Conservation (phyloP, 64 coral and sea anemone species). For the Dendronephthya gigantea region DNA sequence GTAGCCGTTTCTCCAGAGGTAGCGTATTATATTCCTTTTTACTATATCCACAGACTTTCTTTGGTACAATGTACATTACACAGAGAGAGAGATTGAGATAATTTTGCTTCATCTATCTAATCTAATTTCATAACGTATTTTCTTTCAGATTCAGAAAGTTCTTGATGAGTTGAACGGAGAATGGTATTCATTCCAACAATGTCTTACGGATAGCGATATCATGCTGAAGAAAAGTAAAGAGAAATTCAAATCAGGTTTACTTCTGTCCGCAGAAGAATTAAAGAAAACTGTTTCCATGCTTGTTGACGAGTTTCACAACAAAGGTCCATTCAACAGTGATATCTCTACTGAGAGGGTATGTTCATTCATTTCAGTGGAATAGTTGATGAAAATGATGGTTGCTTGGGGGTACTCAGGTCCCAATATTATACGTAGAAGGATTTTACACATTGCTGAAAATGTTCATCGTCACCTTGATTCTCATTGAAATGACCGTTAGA, state of each 20-base stretch:
- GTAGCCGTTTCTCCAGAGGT: constrained; percentile 94
- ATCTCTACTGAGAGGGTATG: constrained; percentile 69
- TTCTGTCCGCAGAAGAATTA: constrained; percentile 89
- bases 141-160: constrained; percentile 73
- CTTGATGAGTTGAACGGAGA: constrained; percentile 78
- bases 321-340: constrained; percentile 67
- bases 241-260: constrained; percentile 92
- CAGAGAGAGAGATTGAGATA: no score
- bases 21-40: neutral
- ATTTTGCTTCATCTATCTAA: no score
- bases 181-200: constrained; percentile 94
- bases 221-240: constrained; percentile 99
- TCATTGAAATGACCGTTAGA: no score
- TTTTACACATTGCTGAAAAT: no score
- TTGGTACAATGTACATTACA: neutral
- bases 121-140: no score
- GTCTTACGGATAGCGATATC: constrained; percentile 82
- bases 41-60: neutral
- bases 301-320: constrained; percentile 82
- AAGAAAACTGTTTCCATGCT: constrained; percentile 82
- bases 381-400: no score
- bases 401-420: no score
- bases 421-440: neutral
- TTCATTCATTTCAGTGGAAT: no score
- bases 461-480: no score